Evolutionary conservation across 53 echinoderm and acorn worm genomes (phyloP), one percentile per base, ranked within the genome.

Genomic region (Temnopleurus reevesii): DNA sequence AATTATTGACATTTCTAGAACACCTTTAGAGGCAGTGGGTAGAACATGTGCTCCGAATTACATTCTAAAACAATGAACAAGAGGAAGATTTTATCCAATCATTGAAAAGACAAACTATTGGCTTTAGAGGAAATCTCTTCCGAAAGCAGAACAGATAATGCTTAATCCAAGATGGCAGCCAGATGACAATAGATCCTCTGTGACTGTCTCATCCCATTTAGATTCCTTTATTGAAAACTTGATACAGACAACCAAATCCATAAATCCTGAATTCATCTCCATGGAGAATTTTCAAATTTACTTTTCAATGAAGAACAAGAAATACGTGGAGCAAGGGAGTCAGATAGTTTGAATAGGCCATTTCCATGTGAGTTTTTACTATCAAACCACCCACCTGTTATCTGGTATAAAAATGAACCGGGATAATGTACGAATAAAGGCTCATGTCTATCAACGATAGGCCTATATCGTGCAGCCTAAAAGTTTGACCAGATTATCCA

Each of bases 111-210:
- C 18, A 59, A 24, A 36, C 23, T 59, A 66, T 84, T 45, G 43
- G 59, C 10, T 45, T 86, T 55, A 60, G 56, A 21, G 21, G 12
- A 6, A 44, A 45, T 56, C 60, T 45, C 55, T 86, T 17, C 18
- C 21, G 5, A 60, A 43, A 59, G 35, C 5, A 8, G 19, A 34
- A 86, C 7, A 45, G 58, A 86, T 45, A 49, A 79, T 46, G 28
- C 79, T 15, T 79, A 79, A 79, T 79, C 79, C 79, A n/a, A 5
- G 2, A 38, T 26, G 51, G 46, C 2, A 79, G 2, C 36, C 46
- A 49, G 46, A 18, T 79, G 49, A 79, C 79, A 79, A 79, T 49
- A 79, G 79, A 5, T 17, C 49, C 79, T 79, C 43, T 79, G 79
- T 79, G 8, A 41, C n/a, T 1, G 28, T 79, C 18, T 49, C 79